These are phyloP conservation scores for Fringilla coelebs DNA, from an alignment of 2,797 vertebrate species.

Conservation along the genomic window DNA sequence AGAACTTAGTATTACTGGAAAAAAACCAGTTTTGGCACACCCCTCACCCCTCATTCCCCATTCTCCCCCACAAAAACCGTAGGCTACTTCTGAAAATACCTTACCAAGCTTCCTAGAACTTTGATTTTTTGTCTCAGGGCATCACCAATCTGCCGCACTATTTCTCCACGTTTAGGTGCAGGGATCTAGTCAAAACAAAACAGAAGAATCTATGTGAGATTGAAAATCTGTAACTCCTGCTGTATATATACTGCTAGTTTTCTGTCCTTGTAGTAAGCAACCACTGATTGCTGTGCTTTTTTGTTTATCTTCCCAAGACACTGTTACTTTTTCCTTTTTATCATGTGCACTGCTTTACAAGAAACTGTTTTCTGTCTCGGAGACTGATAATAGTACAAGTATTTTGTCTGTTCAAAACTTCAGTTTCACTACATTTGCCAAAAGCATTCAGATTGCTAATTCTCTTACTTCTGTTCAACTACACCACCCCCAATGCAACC, in stretches of 20 bases:
- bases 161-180: constrained; percentile 95
- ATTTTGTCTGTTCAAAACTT: background rate
- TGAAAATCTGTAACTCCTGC: background rate
- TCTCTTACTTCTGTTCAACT: background rate
- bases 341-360: accelerated
- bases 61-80: accelerated
- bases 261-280: background rate
- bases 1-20: background rate
- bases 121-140: constrained; percentile 92
- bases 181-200: constrained; percentile 79
- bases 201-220: background rate
- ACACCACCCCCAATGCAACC: background rate
- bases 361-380: background rate
- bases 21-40: background rate
- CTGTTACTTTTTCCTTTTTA: background rate
- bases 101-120: constrained; percentile 88
- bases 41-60: background rate
- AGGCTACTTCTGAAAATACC: background rate
- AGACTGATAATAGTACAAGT: background rate
- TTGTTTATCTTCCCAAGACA: background rate
- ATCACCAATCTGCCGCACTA: constrained; percentile 95
- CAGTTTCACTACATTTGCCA: background rate
- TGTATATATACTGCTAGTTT: background rate
- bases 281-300: background rate
- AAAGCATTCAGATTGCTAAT: background rate